phyloP scores from a whole-genome alignment of 2,888 invertebrate species.

The Molorchus minor region DNA sequence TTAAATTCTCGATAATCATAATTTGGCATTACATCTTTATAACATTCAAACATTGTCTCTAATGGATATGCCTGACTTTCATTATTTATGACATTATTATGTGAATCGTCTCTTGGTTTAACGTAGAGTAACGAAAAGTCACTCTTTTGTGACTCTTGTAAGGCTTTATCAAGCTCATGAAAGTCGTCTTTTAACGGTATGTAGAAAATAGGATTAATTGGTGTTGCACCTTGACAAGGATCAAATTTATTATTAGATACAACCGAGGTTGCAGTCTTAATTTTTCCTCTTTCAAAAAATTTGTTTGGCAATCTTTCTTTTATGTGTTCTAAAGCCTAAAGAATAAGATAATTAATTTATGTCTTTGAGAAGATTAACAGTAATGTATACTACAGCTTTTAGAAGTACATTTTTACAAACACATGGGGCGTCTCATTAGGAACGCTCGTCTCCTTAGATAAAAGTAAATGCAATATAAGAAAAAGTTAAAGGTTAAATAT shows the following conservation, averaged over 20 bases:
- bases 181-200: conserved; percentile 49
- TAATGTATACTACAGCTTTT: no score
- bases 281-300: conserved; percentile 34
- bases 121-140: conserved; percentile 43
- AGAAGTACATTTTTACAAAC: no score
- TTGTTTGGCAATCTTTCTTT: conserved; percentile 44
- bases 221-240: conserved; percentile 25
- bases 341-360: conserved; percentile 4
- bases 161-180: conserved; percentile 43
- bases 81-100: conserved; percentile 1
- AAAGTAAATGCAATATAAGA: no score
- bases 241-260: conserved; percentile 27
- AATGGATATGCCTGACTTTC: conserved; percentile 41
- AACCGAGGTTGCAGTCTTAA: conserved; percentile 2
- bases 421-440: no score
- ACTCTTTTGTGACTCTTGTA: conserved; percentile 38
- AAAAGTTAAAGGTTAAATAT: no score
- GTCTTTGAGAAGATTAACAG: no score
- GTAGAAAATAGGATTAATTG: conserved; percentile 46
- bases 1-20: conserved; percentile 52
- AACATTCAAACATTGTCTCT: conserved; percentile 49
- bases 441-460: no score
- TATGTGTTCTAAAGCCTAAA: conserved; percentile 46
- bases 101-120: conserved; percentile 33
- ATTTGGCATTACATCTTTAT: conserved; percentile 46